Conservation (phyloP, 1,140 invertebrate species). For the Drosophila pectinifera region DNA sequence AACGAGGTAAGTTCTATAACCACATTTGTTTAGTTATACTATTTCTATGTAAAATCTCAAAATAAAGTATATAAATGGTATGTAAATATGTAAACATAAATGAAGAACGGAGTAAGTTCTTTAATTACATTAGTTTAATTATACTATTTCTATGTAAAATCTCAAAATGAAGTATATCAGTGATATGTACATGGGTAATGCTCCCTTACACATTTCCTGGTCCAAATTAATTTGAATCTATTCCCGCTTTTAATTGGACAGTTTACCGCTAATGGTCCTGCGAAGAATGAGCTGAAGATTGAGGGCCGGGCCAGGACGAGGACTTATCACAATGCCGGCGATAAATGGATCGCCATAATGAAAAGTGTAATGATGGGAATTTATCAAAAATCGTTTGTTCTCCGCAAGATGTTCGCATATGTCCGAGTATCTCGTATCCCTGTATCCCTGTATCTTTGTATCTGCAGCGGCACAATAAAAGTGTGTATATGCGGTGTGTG, state of each 20-base stretch:
- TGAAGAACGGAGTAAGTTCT: too few relatives aligned
- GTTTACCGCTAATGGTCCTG: constrained; percentile 32
- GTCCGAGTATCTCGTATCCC: constrained; percentile 56
- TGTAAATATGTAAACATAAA: too few relatives aligned
- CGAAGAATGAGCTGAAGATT: constrained; percentile 27
- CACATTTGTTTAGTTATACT: too few relatives aligned
- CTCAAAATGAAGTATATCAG: too few relatives aligned
- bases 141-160: too few relatives aligned
- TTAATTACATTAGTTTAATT: too few relatives aligned
- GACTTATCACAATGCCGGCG: constrained; percentile 55
- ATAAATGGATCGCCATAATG: constrained; percentile 72
- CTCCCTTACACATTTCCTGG: neutral
- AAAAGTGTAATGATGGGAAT: constrained; percentile 75
- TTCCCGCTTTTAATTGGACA: constrained; percentile 28
- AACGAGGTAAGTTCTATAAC: too few relatives aligned
- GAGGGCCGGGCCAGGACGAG: constrained; percentile 26
- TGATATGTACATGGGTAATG: neutral
- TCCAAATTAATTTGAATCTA: constrained; percentile 21
- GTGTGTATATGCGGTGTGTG: constrained; percentile 47
- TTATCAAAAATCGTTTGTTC: constrained; percentile 79
- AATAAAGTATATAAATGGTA: too few relatives aligned
- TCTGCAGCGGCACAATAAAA: constrained; percentile 69
- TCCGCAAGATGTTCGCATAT: constrained; percentile 48
- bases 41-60: too few relatives aligned
- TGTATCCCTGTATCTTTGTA: constrained; percentile 46